Percentiles rank a stretch among this genome's conserved stretches.
Evolutionary conservation across 2,113 vertebrate genomes (phyloP).

Genomic region (Atlantisia rogersi): DNA sequence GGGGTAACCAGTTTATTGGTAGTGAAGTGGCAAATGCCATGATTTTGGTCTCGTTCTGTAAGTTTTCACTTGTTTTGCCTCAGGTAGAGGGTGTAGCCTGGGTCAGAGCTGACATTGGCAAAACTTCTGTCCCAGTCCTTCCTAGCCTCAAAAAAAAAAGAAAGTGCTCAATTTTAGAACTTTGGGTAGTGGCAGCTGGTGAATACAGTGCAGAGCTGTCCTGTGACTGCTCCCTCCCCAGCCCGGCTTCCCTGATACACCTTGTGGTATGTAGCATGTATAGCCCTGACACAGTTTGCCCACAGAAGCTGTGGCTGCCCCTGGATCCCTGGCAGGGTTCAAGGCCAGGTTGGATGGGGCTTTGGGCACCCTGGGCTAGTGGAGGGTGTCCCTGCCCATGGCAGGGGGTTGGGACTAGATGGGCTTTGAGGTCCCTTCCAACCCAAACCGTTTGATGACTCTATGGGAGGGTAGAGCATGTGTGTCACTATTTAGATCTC

Average conservation of each 20-base stretch:
- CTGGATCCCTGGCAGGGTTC: no score
- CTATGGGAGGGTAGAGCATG: neutral
- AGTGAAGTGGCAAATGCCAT: neutral
- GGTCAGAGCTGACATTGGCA: neutral
- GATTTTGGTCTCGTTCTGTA: neutral
- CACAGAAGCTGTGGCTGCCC: no score
- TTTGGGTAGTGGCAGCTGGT: neutral
- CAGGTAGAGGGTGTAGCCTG: rapidly evolving
- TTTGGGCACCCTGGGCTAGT: no score
- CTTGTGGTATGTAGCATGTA: rapidly evolving
- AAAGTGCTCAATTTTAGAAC: neutral
- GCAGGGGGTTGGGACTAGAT: no score
- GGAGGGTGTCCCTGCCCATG: no score
- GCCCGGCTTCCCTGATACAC: rapidly evolving
- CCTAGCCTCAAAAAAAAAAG: neutral
- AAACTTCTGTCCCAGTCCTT: neutral
- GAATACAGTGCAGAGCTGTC: neutral
- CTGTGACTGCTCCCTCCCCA: neutral
- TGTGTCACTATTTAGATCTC: conserved; percentile 1
- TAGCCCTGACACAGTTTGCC: no score
- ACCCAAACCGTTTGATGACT: no score
- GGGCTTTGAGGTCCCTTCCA: no score
- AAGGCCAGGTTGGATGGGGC: no score
- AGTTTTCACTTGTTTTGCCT: neutral
- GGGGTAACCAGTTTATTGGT: neutral